These are phyloP conservation scores for Scaptodrosophila latifasciaeformis DNA, from an alignment of 2,888 invertebrate species.

Conservation along the genomic window DNA sequence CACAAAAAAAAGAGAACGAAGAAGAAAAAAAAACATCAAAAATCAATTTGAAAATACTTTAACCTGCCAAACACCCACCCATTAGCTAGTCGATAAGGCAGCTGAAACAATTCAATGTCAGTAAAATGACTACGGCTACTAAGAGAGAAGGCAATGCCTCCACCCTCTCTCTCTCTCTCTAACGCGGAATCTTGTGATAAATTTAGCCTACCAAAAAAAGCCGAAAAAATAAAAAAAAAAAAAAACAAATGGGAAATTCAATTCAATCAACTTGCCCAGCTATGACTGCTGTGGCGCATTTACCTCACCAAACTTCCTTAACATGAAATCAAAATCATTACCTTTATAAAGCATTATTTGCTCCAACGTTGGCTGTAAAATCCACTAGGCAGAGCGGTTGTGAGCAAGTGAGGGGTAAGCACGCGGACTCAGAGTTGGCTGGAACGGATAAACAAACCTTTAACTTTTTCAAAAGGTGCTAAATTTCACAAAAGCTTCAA, in stretches of 20 bases:
- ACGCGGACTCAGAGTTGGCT: too few relatives aligned
- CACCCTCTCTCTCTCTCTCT: too few relatives aligned
- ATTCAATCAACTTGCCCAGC: constrained; percentile 35
- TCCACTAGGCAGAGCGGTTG: neutral
- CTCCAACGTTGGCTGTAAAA: constrained; percentile 4
- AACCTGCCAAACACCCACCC: too few relatives aligned
- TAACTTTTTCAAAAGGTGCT: constrained; percentile 58
- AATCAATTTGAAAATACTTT: constrained; percentile 8
- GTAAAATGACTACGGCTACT: constrained; percentile 6
- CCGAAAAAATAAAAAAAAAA: too few relatives aligned
- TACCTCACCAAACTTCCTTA: constrained; percentile 18
- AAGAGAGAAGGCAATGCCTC: too few relatives aligned
- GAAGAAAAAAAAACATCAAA: too few relatives aligned
- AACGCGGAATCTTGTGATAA: neutral
- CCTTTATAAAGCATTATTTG: neutral
- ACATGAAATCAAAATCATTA: constrained; percentile 46
- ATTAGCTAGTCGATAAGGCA: neutral
- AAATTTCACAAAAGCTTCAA: constrained; percentile 50
- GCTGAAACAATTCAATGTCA: constrained; percentile 2
- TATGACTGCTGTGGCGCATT: constrained; percentile 19
- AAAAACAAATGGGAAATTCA: constrained; percentile 31
- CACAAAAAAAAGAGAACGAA: too few relatives aligned
- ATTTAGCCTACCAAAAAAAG: neutral
- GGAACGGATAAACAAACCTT: constrained; percentile 50
- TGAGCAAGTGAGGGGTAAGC: constrained; percentile 7